Percentiles rank a stretch among this genome's conserved stretches.
Evolutionary conservation across 2,888 invertebrate genomes (phyloP).

Genomic region (Apodemia zela): DNA sequence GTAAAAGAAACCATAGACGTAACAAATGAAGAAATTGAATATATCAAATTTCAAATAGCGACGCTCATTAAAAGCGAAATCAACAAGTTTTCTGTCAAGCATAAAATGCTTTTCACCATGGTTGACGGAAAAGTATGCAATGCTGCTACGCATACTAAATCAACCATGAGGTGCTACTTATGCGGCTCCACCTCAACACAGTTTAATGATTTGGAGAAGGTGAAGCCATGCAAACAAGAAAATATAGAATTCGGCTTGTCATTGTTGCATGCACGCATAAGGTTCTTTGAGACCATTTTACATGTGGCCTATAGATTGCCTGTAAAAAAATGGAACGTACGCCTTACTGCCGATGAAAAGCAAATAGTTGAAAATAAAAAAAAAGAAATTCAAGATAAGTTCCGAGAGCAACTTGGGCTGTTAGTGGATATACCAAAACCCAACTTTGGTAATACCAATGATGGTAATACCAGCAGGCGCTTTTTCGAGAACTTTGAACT

Average conservation of each 20-base stretch:
- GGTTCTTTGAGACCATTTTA: conserved; percentile 38
- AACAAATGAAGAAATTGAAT: conserved; percentile 18
- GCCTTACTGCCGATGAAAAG: conserved; percentile 26
- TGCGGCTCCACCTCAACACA: conserved; percentile 40
- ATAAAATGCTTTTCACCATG: conserved; percentile 35
- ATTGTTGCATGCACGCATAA: conserved; percentile 38
- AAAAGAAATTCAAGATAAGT: conserved; percentile 30
- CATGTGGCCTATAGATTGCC: conserved; percentile 41
- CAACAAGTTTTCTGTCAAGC: conserved; percentile 32
- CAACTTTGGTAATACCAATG: conserved; percentile 39
- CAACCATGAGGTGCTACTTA: conserved; percentile 42
- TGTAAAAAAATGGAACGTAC: conserved; percentile 12
- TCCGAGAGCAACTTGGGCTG: conserved; percentile 32
- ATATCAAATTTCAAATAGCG: neutral
- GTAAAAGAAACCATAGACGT: conserved; percentile 19
- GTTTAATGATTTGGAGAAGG: conserved; percentile 37
- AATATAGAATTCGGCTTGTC: conserved; percentile 31
- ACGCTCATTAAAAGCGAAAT: neutral
- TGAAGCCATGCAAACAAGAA: conserved; percentile 22
- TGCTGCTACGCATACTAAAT: conserved; percentile 39
- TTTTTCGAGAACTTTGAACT: conserved; percentile 33
- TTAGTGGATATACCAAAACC: conserved; percentile 37
- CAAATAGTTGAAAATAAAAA: conserved; percentile 14
- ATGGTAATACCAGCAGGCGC: conserved; percentile 38
- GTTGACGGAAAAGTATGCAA: conserved; percentile 42